Percentiles rank a stretch among this genome's conserved stretches.
Evolutionary conservation across 2,113 vertebrate genomes (phyloP).

Genomic region (Lampris megalopsis): DNA sequence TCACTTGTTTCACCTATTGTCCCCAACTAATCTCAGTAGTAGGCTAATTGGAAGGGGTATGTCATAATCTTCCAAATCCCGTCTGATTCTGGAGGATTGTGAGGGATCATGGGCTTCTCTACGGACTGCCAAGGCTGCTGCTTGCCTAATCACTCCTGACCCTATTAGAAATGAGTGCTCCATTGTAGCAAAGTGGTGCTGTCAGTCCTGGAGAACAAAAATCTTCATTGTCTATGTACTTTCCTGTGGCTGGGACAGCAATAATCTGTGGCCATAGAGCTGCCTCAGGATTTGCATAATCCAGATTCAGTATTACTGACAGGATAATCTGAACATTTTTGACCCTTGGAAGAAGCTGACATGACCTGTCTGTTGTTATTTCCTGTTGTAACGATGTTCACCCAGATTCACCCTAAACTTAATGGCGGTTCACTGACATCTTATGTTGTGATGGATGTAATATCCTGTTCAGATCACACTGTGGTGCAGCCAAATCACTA

Average conservation of each 20-base stretch:
- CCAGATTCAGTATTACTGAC: slow-evolving; percentile 80
- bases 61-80: slow-evolving; percentile 66
- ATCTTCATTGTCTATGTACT: slow-evolving; percentile 75
- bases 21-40: slow-evolving; percentile 30
- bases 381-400: slow-evolving; percentile 48
- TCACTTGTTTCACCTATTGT: slow-evolving; percentile 15
- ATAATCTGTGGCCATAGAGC: slow-evolving; percentile 72
- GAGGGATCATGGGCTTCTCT: slow-evolving; percentile 51
- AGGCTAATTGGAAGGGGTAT: slow-evolving; percentile 51
- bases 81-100: slow-evolving; percentile 60
- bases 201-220: slow-evolving; percentile 75
- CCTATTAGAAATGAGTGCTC: slow-evolving; percentile 71
- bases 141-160: slow-evolving; percentile 76
- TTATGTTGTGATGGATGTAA: slow-evolving; percentile 53
- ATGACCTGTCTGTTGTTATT: slow-evolving; percentile 52
- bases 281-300: slow-evolving; percentile 78
- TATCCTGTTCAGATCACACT: slow-evolving; percentile 54
- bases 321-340: slow-evolving; percentile 73
- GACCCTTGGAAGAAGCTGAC: slow-evolving; percentile 58
- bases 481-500: slow-evolving; percentile 33
- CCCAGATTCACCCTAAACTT: slow-evolving; percentile 23
- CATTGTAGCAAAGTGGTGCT: slow-evolving; percentile 73
- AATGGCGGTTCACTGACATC: slow-evolving; percentile 16
- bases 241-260: slow-evolving; percentile 57
- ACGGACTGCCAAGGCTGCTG: slow-evolving; percentile 35